phyloP scores from a whole-genome alignment of 2,797 vertebrate species.

The Oreonectes daqikongensis region DNA sequence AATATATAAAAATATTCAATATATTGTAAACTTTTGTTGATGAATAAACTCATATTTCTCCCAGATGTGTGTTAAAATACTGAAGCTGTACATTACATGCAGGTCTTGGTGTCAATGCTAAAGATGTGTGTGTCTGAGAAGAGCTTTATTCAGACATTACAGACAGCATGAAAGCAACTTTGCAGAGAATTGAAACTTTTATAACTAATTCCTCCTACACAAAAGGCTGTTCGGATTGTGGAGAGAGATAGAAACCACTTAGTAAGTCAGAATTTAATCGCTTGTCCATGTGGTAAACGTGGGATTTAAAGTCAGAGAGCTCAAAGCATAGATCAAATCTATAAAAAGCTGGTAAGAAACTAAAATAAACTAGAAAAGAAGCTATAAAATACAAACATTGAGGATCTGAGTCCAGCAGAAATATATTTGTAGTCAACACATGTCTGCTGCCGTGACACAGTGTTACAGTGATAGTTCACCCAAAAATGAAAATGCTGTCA shows the following conservation, averaged over 20 bases:
- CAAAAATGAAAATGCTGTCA: too few relatives aligned
- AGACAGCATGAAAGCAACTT: slow-evolving; percentile 3
- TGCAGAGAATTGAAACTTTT: slow-evolving; percentile 8
- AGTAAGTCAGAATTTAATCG: background rate
- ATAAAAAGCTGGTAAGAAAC: background rate
- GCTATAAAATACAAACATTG: background rate
- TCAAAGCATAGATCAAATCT: slow-evolving; percentile 4
- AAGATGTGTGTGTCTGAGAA: background rate
- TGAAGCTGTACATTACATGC: too few relatives aligned
- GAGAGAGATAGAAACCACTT: background rate
- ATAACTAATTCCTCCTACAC: slow-evolving; percentile 28
- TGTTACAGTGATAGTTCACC: too few relatives aligned
- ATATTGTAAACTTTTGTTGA: too few relatives aligned
- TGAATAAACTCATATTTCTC: too few relatives aligned
- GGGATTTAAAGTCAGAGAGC: slow-evolving; percentile 2
- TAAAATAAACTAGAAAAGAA: background rate
- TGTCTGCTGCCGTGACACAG: background rate
- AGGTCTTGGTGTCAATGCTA: background rate
- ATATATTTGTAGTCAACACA: background rate
- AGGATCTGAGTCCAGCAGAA: too few relatives aligned
- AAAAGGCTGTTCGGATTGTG: background rate
- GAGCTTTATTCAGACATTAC: slow-evolving; percentile 13
- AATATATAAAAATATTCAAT: too few relatives aligned
- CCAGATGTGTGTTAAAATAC: too few relatives aligned
- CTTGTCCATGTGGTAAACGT: background rate